Conservation (phyloP, 2,888 invertebrate species). For the Lithophane socia region DNA sequence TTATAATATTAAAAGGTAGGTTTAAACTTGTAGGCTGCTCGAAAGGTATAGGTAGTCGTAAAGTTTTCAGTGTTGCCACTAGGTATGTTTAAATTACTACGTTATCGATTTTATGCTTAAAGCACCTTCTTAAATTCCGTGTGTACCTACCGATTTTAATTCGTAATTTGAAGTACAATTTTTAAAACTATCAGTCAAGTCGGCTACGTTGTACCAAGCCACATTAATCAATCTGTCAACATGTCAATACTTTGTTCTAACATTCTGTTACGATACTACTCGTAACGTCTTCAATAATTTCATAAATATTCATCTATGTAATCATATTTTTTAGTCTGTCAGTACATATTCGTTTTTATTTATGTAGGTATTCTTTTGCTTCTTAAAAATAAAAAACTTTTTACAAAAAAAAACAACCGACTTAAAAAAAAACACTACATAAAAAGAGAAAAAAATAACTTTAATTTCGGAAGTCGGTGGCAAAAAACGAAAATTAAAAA, state of each 20-base stretch:
- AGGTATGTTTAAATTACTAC: background rate
- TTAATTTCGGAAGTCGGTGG: too few species aligned
- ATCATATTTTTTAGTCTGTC: background rate
- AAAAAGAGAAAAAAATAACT: too few species aligned
- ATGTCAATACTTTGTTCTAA: conserved; percentile 1
- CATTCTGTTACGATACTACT: background rate
- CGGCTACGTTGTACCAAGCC: background rate
- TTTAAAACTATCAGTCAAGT: conserved; percentile 1
- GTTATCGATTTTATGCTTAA: background rate
- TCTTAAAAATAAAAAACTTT: background rate
- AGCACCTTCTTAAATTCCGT: background rate
- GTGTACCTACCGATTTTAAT: background rate
- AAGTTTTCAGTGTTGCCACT: conserved; percentile 8
- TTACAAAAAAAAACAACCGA: too few species aligned
- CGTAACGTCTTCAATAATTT: background rate
- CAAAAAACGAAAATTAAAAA: too few species aligned
- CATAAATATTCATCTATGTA: background rate
- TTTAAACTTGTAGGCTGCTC: conserved; percentile 31
- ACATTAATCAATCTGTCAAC: conserved; percentile 16
- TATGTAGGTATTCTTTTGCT: background rate
- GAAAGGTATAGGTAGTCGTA: conserved; percentile 17
- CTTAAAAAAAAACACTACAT: too few species aligned
- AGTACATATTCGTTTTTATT: background rate
- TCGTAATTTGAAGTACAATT: background rate
- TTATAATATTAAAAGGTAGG: conserved; percentile 57